Percentiles rank a stretch among this genome's conserved stretches.
phyloP scores from a whole-genome alignment of 2,888 invertebrate genomes.

The Lasioglossum calceatum region DNA sequence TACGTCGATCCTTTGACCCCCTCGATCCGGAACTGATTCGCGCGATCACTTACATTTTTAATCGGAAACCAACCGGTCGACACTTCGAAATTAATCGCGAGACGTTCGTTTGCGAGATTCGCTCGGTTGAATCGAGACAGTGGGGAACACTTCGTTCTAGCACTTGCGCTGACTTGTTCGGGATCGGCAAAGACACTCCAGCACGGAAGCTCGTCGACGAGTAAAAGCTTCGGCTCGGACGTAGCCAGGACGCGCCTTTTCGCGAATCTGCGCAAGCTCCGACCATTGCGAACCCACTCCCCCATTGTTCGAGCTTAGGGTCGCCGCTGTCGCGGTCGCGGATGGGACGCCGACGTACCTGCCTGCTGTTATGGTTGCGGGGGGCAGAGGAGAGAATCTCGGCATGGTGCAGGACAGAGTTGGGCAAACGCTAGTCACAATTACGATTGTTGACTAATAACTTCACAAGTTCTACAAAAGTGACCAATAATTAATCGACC shows the following conservation, averaged over 20 bases:
- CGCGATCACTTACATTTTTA: slow-evolving; percentile 53
- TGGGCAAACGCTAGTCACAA: too few species aligned
- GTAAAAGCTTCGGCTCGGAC: slow-evolving; percentile 55
- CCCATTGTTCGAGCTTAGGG: slow-evolving; percentile 28
- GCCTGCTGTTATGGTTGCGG: background rate
- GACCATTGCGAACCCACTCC: slow-evolving; percentile 29
- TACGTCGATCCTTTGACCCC: slow-evolving; percentile 26
- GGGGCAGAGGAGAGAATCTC: too few species aligned
- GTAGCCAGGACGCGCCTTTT: slow-evolving; percentile 71
- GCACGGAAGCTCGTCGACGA: slow-evolving; percentile 67
- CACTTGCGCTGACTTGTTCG: background rate
- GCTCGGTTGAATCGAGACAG: slow-evolving; percentile 3
- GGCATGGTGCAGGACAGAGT: too few species aligned
- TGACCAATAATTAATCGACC: background rate
- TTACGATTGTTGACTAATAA: too few species aligned
- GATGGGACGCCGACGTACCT: background rate
- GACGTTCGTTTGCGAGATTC: background rate
- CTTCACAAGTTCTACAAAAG: too few species aligned
- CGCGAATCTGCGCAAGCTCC: slow-evolving; percentile 76
- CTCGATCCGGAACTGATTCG: background rate
- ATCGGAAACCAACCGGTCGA: slow-evolving; percentile 7
- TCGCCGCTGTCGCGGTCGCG: slow-evolving; percentile 12
- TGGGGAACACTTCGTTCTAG: background rate
- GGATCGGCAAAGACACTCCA: slow-evolving; percentile 43
- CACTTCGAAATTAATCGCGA: background rate